Conservation (phyloP, 2,888 invertebrate genomes). For the Chalcis sispes region DNA sequence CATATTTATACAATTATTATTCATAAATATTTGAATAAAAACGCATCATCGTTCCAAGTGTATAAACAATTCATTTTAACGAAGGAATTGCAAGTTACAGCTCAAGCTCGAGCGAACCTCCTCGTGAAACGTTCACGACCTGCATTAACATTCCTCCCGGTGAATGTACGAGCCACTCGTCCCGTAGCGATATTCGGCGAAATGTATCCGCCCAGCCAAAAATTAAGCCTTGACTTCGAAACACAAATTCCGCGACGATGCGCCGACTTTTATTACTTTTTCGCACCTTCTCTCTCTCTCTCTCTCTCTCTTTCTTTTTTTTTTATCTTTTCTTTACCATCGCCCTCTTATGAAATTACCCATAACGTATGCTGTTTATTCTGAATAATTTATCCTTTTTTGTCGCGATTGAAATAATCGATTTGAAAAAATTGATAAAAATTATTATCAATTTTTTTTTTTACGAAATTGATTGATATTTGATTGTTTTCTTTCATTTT, state of each 20-base stretch:
- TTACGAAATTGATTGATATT: too few species aligned
- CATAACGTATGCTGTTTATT: too few species aligned
- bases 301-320: conserved; percentile 51
- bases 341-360: conserved; percentile 8
- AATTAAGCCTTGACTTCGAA: conserved; percentile 71
- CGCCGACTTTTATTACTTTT: conserved; percentile 37
- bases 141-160: conserved; percentile 67
- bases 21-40: too few species aligned
- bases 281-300: conserved; percentile 19
- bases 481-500: too few species aligned
- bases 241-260: conserved; percentile 65
- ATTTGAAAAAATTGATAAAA: too few species aligned
- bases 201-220: conserved; percentile 47
- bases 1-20: too few species aligned
- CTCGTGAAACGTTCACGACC: conserved; percentile 61
- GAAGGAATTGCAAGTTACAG: too few species aligned
- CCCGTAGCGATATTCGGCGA: conserved; percentile 67
- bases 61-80: too few species aligned
- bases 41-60: too few species aligned
- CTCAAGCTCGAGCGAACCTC: not conserved
- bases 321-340: conserved; percentile 32
- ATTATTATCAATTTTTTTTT: too few species aligned
- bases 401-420: too few species aligned
- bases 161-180: conserved; percentile 58
- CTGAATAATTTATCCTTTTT: too few species aligned